These are phyloP conservation scores for Clarias pachynema DNA, from an alignment of 2,797 vertebrate species.

Conservation along the genomic window DNA sequence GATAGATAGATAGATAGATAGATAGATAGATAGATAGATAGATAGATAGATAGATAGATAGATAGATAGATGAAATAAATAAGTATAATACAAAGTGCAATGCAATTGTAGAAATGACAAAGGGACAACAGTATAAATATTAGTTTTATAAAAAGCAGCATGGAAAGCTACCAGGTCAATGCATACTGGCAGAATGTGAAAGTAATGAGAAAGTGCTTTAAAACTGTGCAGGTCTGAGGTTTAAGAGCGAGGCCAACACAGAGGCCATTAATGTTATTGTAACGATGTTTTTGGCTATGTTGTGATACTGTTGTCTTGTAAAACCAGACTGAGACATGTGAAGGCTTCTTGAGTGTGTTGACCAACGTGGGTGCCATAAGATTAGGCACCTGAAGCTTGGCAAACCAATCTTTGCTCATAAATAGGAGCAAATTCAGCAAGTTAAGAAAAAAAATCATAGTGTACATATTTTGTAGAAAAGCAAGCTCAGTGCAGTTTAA, in stretches of 20 bases:
- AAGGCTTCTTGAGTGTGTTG: not conserved
- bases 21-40: no score
- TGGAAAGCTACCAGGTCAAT: not conserved
- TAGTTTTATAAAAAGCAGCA: no score
- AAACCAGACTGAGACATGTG: not conserved
- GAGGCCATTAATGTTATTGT: not conserved
- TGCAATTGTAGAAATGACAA: no score
- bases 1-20: no score
- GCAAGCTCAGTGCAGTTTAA: not conserved
- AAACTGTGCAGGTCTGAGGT: not conserved
- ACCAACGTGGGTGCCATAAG: not conserved
- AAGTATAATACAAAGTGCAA: no score
- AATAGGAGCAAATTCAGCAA: not conserved
- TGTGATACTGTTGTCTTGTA: not conserved
- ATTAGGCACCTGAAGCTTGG: not conserved
- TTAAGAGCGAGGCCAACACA: not conserved
- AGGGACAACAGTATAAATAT: no score
- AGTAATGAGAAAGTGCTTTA: not conserved
- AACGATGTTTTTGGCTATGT: no score
- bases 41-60: no score
- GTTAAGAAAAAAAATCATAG: not conserved
- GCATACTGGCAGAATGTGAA: not conserved
- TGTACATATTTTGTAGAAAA: not conserved
- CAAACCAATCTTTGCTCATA: not conserved
- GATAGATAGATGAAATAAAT: no score